These are phyloP conservation scores for Aphaenogaster rudis DNA, from an alignment of 1,140 invertebrate species.

Conservation along the genomic window DNA sequence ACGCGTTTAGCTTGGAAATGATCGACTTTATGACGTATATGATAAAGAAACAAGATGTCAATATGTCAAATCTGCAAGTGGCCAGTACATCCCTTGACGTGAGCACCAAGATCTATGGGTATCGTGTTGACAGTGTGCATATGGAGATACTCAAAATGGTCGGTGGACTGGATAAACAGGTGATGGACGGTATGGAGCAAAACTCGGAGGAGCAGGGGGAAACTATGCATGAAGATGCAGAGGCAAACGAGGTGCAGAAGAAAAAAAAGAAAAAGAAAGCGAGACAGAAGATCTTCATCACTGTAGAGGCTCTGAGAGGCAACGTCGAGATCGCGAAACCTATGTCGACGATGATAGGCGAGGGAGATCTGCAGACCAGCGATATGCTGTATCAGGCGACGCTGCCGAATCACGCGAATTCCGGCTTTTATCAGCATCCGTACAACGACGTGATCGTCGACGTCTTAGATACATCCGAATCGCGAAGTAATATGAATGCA, in stretches of 20 bases:
- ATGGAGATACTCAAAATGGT: slow-evolving; percentile 92
- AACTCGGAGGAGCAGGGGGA: slow-evolving; percentile 77
- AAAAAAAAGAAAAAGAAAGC: slow-evolving; percentile 81
- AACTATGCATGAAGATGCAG: not conserved
- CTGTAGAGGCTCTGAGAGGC: slow-evolving; percentile 84
- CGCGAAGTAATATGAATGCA: not conserved
- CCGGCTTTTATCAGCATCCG: slow-evolving; percentile 71
- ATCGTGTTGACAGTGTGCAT: slow-evolving; percentile 93
- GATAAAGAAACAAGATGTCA: slow-evolving; percentile 89
- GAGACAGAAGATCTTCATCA: slow-evolving; percentile 78
- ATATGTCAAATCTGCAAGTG: slow-evolving; percentile 91
- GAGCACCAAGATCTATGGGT: slow-evolving; percentile 94
- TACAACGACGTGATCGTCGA: slow-evolving; percentile 78
- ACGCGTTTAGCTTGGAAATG: slow-evolving; percentile 94
- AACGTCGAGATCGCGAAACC: slow-evolving; percentile 82
- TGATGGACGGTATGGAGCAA: slow-evolving; percentile 84
- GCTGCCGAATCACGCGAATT: slow-evolving; percentile 78
- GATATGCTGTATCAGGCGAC: slow-evolving; percentile 81
- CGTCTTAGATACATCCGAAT: slow-evolving; percentile 7
- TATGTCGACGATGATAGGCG: slow-evolving; percentile 73
- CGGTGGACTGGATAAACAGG: slow-evolving; percentile 88
- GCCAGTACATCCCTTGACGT: slow-evolving; percentile 94
- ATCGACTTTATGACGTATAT: slow-evolving; percentile 94
- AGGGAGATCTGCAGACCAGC: slow-evolving; percentile 81
- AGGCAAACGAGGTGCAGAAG: slow-evolving; percentile 69